These are phyloP conservation scores for Syngnathoides biaculeatus DNA, from an alignment of 2,113 vertebrate species.

Conservation along the genomic window DNA sequence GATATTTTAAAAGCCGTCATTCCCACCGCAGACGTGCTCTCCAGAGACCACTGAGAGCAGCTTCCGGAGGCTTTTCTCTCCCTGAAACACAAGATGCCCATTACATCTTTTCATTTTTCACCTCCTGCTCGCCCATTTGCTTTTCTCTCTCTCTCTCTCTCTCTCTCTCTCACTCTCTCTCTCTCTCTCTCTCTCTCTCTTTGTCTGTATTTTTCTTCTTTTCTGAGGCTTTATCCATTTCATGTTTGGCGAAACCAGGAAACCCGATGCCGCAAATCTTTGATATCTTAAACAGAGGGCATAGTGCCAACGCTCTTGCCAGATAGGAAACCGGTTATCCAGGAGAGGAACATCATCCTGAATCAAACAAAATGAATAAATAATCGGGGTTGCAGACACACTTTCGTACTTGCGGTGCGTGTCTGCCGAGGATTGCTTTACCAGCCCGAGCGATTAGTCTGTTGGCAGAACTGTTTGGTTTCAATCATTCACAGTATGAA, in stretches of 20 bases:
- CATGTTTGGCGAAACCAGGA: constrained; percentile 72
- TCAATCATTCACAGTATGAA: constrained; percentile 68
- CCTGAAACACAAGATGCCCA: constrained; percentile 59
- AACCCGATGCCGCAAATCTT: constrained; percentile 70
- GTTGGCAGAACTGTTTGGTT: constrained; percentile 66
- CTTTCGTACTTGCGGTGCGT: constrained; percentile 73
- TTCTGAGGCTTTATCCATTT: constrained; percentile 69
- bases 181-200: background rate
- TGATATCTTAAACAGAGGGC: constrained; percentile 79
- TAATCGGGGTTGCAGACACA: constrained; percentile 74
- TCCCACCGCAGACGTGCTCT: constrained; percentile 47
- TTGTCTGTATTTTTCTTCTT: constrained; percentile 23
- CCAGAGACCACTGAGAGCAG: constrained; percentile 52
- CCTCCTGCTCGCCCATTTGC: constrained; percentile 23
- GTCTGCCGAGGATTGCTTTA: constrained; percentile 72
- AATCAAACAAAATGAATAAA: constrained; percentile 80
- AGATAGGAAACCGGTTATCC: constrained; percentile 68
- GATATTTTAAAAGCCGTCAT: constrained; percentile 54
- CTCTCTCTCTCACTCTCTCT: constrained; percentile 2
- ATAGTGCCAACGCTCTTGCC: constrained; percentile 66
- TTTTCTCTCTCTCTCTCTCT: constrained; percentile 3
- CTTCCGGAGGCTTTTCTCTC: constrained; percentile 43
- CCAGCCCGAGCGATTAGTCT: constrained; percentile 71
- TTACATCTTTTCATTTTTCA: constrained; percentile 63
- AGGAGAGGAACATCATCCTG: constrained; percentile 71